These are phyloP conservation scores for Lepidocolaptes lacrymiger DNA, from an alignment of 2,797 vertebrate genomes.

Conservation along the genomic window DNA sequence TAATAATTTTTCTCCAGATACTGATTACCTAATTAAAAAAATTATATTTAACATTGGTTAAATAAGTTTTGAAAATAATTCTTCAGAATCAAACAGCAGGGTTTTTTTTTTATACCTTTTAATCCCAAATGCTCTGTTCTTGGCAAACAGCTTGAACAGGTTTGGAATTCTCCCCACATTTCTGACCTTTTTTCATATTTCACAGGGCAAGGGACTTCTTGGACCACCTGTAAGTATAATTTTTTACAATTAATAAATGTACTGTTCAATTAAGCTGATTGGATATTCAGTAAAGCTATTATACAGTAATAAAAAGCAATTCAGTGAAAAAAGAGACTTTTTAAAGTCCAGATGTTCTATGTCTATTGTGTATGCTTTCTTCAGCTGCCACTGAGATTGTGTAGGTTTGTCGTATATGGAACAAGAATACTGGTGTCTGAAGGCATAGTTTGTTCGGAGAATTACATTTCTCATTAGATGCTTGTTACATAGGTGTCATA, in stretches of 20 bases:
- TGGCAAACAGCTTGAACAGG: not conserved
- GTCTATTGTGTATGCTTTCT: not conserved
- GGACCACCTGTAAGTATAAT: constrained; percentile 87
- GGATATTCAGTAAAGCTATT: not conserved
- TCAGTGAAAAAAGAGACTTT: not conserved
- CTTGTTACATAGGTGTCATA: not conserved
- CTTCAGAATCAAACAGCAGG: not conserved
- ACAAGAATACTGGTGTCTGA: not conserved
- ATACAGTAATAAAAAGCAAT: not conserved
- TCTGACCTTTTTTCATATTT: constrained; percentile 34
- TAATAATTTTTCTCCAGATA: not conserved
- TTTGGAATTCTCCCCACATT: not conserved
- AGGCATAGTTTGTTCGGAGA: not conserved
- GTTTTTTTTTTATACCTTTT: not conserved
- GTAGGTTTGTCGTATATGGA: not conserved
- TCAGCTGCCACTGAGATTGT: not conserved
- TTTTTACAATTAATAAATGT: not conserved
- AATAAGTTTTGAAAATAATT: not conserved
- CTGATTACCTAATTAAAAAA: not conserved
- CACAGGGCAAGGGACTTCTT: constrained; percentile 89
- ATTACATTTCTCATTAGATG: not conserved
- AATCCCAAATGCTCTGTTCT: not conserved
- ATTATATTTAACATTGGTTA: not conserved
- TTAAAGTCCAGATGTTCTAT: not conserved
- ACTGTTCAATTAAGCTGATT: not conserved